Base-by-base conservation (phyloP, 2,113 vertebrate genomes). In the Lates calcarifer region DNA sequence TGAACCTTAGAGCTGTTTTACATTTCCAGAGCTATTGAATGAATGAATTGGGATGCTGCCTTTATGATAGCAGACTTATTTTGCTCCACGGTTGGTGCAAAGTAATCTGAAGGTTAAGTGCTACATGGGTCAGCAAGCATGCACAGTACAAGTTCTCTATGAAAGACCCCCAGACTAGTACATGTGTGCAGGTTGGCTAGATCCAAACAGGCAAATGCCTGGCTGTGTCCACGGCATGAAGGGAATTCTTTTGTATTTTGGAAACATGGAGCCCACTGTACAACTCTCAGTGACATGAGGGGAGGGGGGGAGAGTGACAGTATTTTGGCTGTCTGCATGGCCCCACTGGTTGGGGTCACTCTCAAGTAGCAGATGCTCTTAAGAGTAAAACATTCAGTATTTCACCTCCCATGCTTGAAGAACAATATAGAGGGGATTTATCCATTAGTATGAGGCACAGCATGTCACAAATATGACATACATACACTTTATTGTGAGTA, bases 331-430 rank as follows among this genome's bases (percentile, higher is more conserved):
- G 55, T 29, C 49, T 57, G 14, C 53, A 24, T n/a, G 64, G 53
- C 74, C 69, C 77, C 37, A 61, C 57, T 77, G 79, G 75, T 20
- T 56, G 31, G 49, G 39, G 31, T 65, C 29, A 33, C 20, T 64
- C 33, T 55, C 43, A 28, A 11, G 37, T n/a, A 65, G 39, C 29
- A 47, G 17, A 33, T 15, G 4, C 10, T 63, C 3, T 24, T 35
- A 28, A 43, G n/a, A 43, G 33, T 41, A 18, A 18, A 33, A 41
- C 6, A 28, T 33, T 67, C 10, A 62, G 35, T 49, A 55, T 69
- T 82, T 82, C 33, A 62, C n/a, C 18, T 49, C 7, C 5, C 2
- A 14, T 51, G 63, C 55, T 69, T 17, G 22, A 60, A 39, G 17
- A 73, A 12, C n/a, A n/a, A 26, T 18, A 45, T 45, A 12, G 55